A percentile compares a stretch with the other conserved stretches of the same genome.
phyloP scores from a whole-genome alignment of 1,140 invertebrate genomes.

The Lepidurus apus region DNA sequence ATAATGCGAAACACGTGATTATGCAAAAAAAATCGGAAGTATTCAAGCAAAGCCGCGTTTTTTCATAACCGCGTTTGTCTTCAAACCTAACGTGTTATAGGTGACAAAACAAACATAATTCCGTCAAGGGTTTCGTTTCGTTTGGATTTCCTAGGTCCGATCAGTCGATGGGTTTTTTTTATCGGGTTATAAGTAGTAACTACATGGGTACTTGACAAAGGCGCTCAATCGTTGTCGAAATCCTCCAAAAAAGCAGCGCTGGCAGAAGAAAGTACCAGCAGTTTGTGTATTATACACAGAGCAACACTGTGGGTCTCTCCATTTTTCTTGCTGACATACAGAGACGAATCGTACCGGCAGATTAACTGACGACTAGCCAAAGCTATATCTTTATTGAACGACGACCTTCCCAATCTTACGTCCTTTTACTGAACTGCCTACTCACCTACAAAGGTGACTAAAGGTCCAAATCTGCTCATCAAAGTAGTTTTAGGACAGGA shows the following conservation, averaged over 20 bases:
- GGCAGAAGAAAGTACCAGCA: not conserved
- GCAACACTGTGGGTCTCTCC: not conserved
- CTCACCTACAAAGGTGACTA: not conserved
- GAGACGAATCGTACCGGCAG: conserved; percentile 1
- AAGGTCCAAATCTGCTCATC: not conserved
- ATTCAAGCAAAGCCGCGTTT: no score
- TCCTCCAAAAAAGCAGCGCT: not conserved
- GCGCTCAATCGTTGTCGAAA: not conserved
- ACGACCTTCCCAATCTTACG: not conserved
- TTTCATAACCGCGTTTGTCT: no score
- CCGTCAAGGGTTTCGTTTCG: no score
- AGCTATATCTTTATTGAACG: not conserved
- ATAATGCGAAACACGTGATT: no score
- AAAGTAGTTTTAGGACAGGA: not conserved
- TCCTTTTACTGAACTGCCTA: not conserved
- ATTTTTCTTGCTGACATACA: conserved; percentile 12
- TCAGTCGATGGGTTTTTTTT: not conserved
- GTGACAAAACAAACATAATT: no score
- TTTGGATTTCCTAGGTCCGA: no score
- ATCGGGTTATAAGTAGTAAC: no score
- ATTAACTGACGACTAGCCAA: conserved; percentile 17
- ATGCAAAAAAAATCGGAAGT: no score
- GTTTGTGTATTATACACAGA: not conserved
- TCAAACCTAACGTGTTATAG: no score
- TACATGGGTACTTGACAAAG: not conserved